Percentiles rank a stretch among this genome's conserved stretches.
Conservation (phyloP, 2,797 vertebrate genomes). For the Synaphobranchus kaupii region DNA sequence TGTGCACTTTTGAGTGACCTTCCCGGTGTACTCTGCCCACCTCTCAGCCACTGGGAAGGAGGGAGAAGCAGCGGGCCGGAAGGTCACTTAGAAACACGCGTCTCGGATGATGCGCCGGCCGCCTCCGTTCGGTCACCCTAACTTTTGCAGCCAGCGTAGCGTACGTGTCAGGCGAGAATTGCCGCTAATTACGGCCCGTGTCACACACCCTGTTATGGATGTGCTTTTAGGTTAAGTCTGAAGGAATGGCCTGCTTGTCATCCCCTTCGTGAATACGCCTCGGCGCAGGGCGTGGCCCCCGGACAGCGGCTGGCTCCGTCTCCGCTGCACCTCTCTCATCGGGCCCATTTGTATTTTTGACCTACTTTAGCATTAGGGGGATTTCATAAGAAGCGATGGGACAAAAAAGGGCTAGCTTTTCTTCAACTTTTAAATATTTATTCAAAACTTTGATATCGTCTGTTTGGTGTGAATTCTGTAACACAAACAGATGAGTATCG, state of each 20-base stretch:
- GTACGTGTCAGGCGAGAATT: not conserved
- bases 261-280: not conserved
- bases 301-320: not conserved
- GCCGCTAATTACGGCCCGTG: not conserved
- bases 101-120: not conserved
- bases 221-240: not conserved
- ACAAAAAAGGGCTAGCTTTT: slow-evolving; percentile 53
- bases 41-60: not conserved
- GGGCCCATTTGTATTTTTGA: slow-evolving; percentile 62
- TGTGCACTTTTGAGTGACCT: not conserved
- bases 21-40: not conserved
- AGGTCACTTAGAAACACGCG: not conserved
- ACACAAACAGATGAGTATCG: not conserved
- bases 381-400: slow-evolving; percentile 62
- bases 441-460: not conserved
- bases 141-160: not conserved
- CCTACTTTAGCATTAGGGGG: slow-evolving; percentile 59
- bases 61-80: not conserved
- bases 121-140: too few relatives aligned
- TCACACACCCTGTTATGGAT: not conserved
- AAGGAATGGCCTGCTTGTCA: not conserved
- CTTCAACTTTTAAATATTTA: slow-evolving; percentile 19
- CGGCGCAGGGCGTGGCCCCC: not conserved
- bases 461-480: not conserved
- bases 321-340: slow-evolving; percentile 49